Conservation (phyloP, 2,113 vertebrate genomes). For the Peucedramus taeniatus region DNA sequence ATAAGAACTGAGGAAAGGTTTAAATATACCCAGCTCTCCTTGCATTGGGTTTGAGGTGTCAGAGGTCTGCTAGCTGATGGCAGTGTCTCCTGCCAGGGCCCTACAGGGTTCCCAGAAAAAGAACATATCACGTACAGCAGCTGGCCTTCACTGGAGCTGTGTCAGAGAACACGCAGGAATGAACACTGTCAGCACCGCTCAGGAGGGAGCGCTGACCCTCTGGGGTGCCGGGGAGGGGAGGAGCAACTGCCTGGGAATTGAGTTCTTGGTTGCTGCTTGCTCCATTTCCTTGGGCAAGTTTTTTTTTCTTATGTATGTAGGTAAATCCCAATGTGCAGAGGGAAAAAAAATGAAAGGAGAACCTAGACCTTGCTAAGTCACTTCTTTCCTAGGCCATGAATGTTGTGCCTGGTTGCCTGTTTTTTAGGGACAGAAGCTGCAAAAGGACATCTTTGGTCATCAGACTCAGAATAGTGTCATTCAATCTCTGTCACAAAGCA, state of each 20-base stretch:
- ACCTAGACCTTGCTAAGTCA: neutral
- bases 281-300: neutral
- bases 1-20: neutral
- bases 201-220: neutral
- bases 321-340: conserved; percentile 41
- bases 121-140: neutral
- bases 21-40: neutral
- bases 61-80: neutral
- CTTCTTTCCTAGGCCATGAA: neutral
- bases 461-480: neutral
- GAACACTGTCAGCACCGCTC: conserved; percentile 38
- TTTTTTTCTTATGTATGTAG: neutral
- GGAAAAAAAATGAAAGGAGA: neutral
- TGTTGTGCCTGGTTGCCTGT: neutral
- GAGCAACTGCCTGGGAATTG: rapidly evolving
- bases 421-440: neutral
- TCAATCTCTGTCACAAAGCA: neutral
- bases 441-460: neutral
- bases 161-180: neutral
- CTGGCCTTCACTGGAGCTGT: neutral
- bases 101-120: conserved; percentile 18
- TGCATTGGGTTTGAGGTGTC: neutral
- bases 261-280: neutral
- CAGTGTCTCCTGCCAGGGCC: neutral
- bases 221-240: rapidly evolving